A percentile compares a stretch with the other conserved stretches of the same genome.
These are phyloP conservation scores for Halocynthia aurantium DNA, from an alignment of 23 tunicate species.

Conservation along the genomic window DNA sequence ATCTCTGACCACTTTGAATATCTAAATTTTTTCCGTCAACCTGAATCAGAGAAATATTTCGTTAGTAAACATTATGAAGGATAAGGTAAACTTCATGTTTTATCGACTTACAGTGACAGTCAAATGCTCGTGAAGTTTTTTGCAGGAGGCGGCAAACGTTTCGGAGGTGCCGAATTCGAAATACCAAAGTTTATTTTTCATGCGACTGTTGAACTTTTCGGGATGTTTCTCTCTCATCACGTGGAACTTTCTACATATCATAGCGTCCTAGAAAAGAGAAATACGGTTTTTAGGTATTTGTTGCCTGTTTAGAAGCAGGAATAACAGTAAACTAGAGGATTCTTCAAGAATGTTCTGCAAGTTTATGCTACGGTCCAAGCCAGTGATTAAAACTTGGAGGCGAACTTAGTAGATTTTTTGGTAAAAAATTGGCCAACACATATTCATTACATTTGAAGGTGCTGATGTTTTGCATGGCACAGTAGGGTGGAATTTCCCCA, in stretches of 20 bases:
- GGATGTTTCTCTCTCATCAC: slow-evolving; percentile 90
- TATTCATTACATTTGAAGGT: too few species aligned
- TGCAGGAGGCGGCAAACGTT: slow-evolving; percentile 88
- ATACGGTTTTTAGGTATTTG: background rate
- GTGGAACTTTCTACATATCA: slow-evolving; percentile 78
- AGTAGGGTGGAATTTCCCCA: too few species aligned
- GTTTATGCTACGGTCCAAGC: too few species aligned
- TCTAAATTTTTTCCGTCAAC: slow-evolving; percentile 77
- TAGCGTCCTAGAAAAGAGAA: slow-evolving; percentile 46
- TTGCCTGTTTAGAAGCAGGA: too few species aligned
- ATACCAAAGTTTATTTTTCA: slow-evolving; percentile 86
- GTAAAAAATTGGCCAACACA: too few species aligned
- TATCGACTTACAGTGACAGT: slow-evolving; percentile 44
- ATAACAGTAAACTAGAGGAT: too few species aligned
- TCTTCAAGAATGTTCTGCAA: too few species aligned
- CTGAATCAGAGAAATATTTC: slow-evolving; percentile 5
- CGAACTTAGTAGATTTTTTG: too few species aligned
- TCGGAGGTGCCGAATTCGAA: slow-evolving; percentile 74
- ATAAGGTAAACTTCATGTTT: background rate
- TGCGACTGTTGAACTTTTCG: slow-evolving; percentile 80
- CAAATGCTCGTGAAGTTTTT: slow-evolving; percentile 63
- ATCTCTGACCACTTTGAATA: slow-evolving; percentile 31
- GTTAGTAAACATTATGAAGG: too few species aligned
- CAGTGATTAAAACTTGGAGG: too few species aligned
- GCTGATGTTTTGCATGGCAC: too few species aligned